Conservation (phyloP, 2,797 vertebrate species). For the Hylomyscus alleni region DNA sequence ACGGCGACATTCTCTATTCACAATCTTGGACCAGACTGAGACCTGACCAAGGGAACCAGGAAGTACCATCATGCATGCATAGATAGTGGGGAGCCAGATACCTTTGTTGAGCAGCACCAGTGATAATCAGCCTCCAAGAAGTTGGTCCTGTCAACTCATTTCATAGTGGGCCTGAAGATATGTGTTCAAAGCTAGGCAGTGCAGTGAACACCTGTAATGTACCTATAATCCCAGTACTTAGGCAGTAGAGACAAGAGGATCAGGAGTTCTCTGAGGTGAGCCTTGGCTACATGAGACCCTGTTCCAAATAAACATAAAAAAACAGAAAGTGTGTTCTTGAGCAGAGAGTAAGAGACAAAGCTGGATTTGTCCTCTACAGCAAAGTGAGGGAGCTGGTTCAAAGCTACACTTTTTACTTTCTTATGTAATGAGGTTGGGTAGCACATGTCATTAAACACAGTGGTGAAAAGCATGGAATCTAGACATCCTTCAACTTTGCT, state of each 20-base stretch:
- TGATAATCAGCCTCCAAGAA: slow-evolving; percentile 2
- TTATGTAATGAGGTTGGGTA: slow-evolving; percentile 20
- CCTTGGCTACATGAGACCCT: background rate
- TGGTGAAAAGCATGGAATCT: slow-evolving; percentile 63
- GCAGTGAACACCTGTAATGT: no score
- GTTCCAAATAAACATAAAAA: background rate
- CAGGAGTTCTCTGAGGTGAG: background rate
- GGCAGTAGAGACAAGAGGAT: background rate
- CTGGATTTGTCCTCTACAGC: background rate
- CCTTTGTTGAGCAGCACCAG: background rate
- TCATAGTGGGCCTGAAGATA: slow-evolving; percentile 9
- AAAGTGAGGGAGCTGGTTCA: background rate
- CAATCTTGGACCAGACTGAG: background rate
- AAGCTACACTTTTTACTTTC: background rate
- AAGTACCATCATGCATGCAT: background rate
- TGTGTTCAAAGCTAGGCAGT: background rate
- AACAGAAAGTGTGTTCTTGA: slow-evolving; percentile 4
- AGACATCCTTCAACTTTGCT: slow-evolving; percentile 38
- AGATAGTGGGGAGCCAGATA: background rate
- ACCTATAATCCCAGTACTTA: background rate
- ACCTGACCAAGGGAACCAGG: background rate
- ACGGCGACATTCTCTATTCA: background rate
- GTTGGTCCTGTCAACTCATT: background rate
- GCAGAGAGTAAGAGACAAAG: slow-evolving; percentile 19
- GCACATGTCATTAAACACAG: slow-evolving; percentile 28